phyloP scores from a whole-genome alignment of 2,888 invertebrate genomes.

The Parapristionchus giblindavisi region DNA sequence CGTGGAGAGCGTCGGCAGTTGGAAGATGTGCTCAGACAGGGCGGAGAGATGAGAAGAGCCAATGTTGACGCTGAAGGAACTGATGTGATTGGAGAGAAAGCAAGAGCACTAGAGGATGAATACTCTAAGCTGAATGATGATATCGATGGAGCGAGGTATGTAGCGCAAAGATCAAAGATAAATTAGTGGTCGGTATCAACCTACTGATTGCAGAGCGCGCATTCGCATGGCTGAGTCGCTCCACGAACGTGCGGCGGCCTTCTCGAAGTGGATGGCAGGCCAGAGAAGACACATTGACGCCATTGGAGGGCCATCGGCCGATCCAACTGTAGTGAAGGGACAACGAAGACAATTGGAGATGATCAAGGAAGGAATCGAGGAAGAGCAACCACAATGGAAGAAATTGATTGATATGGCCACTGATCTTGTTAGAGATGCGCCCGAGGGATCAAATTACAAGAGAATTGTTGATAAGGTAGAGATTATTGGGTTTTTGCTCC shows the following conservation, averaged over 20 bases:
- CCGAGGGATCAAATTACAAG: constrained; percentile 40
- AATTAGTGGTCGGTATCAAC: not conserved
- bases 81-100: constrained; percentile 16
- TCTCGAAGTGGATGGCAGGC: constrained; percentile 86
- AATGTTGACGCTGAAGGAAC: constrained; percentile 23
- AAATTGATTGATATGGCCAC: constrained; percentile 83
- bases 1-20: constrained; percentile 24
- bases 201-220: constrained; percentile 40
- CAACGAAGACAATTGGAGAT: constrained; percentile 47
- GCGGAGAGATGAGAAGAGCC: not conserved
- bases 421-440: constrained; percentile 74
- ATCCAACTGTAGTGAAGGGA: constrained; percentile 79
- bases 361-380: constrained; percentile 21
- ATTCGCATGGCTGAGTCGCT: constrained; percentile 90
- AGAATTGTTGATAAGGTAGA: constrained; percentile 41
- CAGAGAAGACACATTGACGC: constrained; percentile 96
- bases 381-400: constrained; percentile 86
- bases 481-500: not conserved
- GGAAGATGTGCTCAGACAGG: not conserved
- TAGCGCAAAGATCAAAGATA: not conserved
- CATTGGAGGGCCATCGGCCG: constrained; percentile 92
- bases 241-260: constrained; percentile 85
- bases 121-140: constrained; percentile 50
- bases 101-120: constrained; percentile 45
- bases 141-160: constrained; percentile 42